These are phyloP conservation scores for Lonchura striata DNA, from an alignment of 2,113 vertebrate species.

Conservation along the genomic window DNA sequence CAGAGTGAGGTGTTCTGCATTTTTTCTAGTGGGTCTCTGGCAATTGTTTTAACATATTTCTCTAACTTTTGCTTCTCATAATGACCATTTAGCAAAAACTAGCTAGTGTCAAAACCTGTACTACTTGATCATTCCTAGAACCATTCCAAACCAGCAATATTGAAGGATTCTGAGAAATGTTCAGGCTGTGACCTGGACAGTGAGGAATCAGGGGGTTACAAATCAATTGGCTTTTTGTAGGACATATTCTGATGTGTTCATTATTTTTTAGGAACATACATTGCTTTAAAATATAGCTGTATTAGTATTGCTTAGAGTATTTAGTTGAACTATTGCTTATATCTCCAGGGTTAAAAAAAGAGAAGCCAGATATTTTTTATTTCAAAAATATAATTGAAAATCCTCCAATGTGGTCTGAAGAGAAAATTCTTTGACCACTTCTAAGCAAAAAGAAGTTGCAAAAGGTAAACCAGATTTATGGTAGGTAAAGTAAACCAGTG, in stretches of 20 bases:
- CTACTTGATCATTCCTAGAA: conserved; percentile 14
- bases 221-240: not conserved
- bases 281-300: not conserved
- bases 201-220: not conserved
- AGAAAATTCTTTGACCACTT: not conserved
- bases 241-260: not conserved
- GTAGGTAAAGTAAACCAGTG: no score
- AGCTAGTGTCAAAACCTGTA: not conserved
- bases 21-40: conserved; percentile 41
- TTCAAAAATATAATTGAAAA: not conserved
- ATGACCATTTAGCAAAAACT: conserved; percentile 24
- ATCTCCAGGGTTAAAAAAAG: not conserved
- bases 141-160: conserved; percentile 16
- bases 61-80: conserved; percentile 41
- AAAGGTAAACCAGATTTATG: not conserved
- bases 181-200: not conserved
- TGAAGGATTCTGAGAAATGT: not conserved
- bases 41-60: conserved; percentile 35
- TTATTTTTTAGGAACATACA: not conserved
- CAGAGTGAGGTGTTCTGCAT: not conserved
- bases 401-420: not conserved
- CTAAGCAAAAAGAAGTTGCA: not conserved
- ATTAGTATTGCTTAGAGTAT: not conserved
- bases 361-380: not conserved
- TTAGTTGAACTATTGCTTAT: not conserved